Evolutionary conservation across 2,113 vertebrate species (phyloP).

Genomic region (Crotophaga sulcirostris): DNA sequence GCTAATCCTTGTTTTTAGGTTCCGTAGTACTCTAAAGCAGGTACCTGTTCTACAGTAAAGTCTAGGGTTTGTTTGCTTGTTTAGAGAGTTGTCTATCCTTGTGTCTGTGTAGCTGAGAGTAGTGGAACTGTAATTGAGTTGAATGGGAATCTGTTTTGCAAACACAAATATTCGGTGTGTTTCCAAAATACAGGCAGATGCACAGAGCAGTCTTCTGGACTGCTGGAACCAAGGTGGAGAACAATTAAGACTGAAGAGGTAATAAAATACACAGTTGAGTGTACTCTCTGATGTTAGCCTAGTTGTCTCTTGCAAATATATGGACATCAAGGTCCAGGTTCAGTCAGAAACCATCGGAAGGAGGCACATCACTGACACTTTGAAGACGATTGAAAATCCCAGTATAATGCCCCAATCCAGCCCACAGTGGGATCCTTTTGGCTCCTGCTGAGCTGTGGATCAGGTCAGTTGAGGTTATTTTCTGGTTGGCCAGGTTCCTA

Average conservation of each 20-base stretch:
- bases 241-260: background rate
- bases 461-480: background rate
- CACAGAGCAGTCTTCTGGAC: slow-evolving; percentile 3
- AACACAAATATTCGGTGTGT: slow-evolving; percentile 19
- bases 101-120: background rate
- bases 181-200: slow-evolving; percentile 48
- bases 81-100: background rate
- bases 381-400: background rate
- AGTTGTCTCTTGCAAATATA: background rate
- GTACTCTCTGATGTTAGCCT: background rate
- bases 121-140: slow-evolving; percentile 5
- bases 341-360: background rate
- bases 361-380: background rate
- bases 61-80: slow-evolving; percentile 57
- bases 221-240: background rate
- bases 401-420: background rate
- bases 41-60: slow-evolving; percentile 49
- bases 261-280: background rate
- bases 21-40: background rate
- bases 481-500: background rate
- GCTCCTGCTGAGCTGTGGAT: background rate
- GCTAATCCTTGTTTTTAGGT: background rate
- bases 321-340: background rate
- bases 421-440: background rate
- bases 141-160: slow-evolving; percentile 48